A percentile compares a stretch with the other conserved stretches of the same genome.
Evolutionary conservation across 2,113 vertebrate genomes (phyloP).

Genomic region (Esox niger): DNA sequence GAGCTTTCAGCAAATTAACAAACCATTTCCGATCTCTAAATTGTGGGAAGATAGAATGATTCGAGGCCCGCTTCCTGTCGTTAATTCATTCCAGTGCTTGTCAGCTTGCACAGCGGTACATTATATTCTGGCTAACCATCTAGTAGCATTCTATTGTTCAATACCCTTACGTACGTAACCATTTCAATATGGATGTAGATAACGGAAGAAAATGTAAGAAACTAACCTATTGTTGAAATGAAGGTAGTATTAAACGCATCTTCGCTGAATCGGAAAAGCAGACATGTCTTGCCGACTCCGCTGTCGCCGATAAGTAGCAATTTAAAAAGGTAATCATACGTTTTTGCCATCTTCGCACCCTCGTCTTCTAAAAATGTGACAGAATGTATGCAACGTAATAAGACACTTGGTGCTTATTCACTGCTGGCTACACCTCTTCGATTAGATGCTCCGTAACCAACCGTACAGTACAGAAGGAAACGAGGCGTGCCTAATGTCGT

Average conservation of each 20-base stretch:
- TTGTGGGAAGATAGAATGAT: no score
- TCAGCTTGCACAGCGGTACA: no score
- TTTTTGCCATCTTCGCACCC: conserved; percentile 66
- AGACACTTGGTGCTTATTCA: background rate
- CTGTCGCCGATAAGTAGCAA: conserved; percentile 72
- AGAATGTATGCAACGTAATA: background rate
- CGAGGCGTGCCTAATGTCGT: conserved; percentile 4
- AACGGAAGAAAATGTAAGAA: no score
- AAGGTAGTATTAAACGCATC: conserved; percentile 76
- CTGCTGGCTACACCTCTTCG: background rate
- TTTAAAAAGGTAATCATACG: conserved; percentile 72
- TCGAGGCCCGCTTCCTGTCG: no score
- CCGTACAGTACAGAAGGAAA: background rate
- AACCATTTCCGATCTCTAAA: no score
- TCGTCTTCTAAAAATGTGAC: background rate
- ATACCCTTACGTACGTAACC: background rate
- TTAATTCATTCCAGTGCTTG: no score
- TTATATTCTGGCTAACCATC: background rate
- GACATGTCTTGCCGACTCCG: conserved; percentile 76
- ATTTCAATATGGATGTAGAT: background rate
- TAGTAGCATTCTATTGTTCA: background rate
- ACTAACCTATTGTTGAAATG: conserved; percentile 76
- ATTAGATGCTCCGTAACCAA: background rate
- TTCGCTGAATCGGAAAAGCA: conserved; percentile 76
- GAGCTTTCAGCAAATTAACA: no score